Conservation (phyloP, 2,797 vertebrate genomes). For the Pogonophryne albipinna region DNA sequence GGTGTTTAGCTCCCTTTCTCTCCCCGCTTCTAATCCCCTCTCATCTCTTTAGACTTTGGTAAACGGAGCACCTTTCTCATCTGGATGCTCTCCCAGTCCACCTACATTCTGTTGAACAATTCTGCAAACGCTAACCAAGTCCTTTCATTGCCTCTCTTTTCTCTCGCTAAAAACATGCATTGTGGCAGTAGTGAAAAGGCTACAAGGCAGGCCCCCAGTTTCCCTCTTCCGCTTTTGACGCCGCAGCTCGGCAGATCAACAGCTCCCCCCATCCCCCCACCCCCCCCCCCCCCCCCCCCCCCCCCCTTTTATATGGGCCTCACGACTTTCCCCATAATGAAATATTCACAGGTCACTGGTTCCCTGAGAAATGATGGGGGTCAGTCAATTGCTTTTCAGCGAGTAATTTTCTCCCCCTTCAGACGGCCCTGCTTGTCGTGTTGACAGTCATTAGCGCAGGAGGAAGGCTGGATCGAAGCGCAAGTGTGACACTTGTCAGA, state of each 20-base stretch:
- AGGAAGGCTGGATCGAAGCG: conserved; percentile 81
- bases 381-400: conserved; percentile 95
- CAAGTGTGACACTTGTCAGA: conserved; percentile 77
- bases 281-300: conserved; percentile 15
- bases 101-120: conserved; percentile 11
- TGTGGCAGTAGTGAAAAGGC: conserved; percentile 41
- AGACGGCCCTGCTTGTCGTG: conserved; percentile 85
- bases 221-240: conserved; percentile 35
- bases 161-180: conserved; percentile 28
- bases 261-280: conserved; percentile 54
- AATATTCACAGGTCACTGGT: conserved; percentile 99
- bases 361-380: conserved; percentile 95
- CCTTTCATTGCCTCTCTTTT: conserved; percentile 14
- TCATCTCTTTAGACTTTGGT: background rate
- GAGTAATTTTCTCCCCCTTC: conserved; percentile 92
- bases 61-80: conserved; percentile 16
- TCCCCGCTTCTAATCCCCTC: conserved; percentile 1
- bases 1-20: background rate
- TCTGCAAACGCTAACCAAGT: background rate
- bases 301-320: conserved; percentile 88
- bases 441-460: conserved; percentile 90
- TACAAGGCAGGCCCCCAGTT: conserved; percentile 46
- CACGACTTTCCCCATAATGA: conserved; percentile 93
- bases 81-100: conserved; percentile 1
- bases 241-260: conserved; percentile 54